Evolutionary conservation across 2,797 vertebrate species (phyloP).

Genomic region (Syngnathus rostellatus): DNA sequence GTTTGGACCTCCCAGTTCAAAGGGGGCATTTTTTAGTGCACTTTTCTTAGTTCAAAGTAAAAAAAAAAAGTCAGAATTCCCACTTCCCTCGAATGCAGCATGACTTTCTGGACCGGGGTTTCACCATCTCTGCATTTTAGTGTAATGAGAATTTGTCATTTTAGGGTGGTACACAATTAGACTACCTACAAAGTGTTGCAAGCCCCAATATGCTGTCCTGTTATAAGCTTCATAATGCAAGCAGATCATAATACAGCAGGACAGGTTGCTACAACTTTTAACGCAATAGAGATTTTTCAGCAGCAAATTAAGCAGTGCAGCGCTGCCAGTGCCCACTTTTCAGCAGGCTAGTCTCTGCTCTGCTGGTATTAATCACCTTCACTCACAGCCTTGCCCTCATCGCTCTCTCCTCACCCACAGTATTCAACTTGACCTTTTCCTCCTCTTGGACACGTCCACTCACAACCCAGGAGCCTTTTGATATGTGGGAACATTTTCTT

Average conservation of each 20-base stretch:
- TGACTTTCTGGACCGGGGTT: no score
- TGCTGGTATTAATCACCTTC: constrained; percentile 48
- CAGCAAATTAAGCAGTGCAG: constrained; percentile 28
- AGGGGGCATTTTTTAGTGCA: no score
- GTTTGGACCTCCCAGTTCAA: no score
- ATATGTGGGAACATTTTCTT: constrained; percentile 61
- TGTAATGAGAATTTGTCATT: no score
- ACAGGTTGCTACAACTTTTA: not conserved
- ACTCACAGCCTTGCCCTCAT: constrained; percentile 34
- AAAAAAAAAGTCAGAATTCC: no score
- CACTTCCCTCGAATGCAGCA: no score
- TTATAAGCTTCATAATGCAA: not conserved
- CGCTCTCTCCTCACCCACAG: constrained; percentile 40
- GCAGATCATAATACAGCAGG: not conserved
- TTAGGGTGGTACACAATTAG: not conserved
- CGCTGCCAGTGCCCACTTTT: constrained; percentile 37
- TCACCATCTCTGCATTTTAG: no score
- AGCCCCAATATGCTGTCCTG: not conserved
- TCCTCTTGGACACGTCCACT: constrained; percentile 52
- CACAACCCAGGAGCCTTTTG: constrained; percentile 52
- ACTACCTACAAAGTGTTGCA: not conserved
- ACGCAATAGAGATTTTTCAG: constrained; percentile 19
- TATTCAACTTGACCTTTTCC: constrained; percentile 61
- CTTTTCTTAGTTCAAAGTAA: no score
- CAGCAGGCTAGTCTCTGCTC: constrained; percentile 25